Evolutionary conservation across 2,113 vertebrate genomes (phyloP).

Genomic region (cat (Felis catus)): F.catus_Fca126_mat1.0 CM031415.1:168488501-168489000

Average conservation of each 20-base stretch:
- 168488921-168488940: neutral
- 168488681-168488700: neutral
- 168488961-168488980: neutral
- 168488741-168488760: neutral
- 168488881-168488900: neutral
- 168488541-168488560: neutral
- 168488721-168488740: neutral
- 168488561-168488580: neutral
- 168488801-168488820: neutral
- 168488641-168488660: neutral
- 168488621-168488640: neutral
- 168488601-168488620: neutral
- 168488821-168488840: neutral
- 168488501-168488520: neutral
- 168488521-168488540: neutral
- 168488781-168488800: neutral
- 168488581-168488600: neutral
- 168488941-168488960: neutral
- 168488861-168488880: neutral
- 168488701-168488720: neutral
- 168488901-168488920: neutral
- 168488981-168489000: neutral
- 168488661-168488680: neutral
- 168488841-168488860: neutral
- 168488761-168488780: neutral